Conservation (phyloP, 2,797 vertebrate species). For the Denticeps clupeoides region DNA sequence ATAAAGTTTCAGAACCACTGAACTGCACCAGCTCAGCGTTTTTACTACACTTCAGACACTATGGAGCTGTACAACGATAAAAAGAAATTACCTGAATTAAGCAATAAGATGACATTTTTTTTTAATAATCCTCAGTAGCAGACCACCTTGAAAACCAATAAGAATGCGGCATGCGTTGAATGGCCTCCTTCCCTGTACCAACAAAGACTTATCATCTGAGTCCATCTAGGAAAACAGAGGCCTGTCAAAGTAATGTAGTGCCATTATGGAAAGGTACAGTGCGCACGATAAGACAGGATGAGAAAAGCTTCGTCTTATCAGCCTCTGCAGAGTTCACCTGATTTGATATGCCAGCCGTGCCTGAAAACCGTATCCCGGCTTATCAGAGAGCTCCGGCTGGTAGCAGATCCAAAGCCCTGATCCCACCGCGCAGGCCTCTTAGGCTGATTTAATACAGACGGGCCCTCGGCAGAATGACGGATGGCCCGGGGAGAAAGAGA, state of each 20-base stretch:
- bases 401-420: not conserved
- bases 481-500: constrained; percentile 25
- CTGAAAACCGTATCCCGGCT: constrained; percentile 5
- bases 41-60: no score
- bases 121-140: no score
- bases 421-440: constrained; percentile 16
- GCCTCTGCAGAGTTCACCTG: constrained; percentile 8
- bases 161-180: no score
- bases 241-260: not conserved
- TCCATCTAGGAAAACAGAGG: not conserved
- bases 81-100: no score
- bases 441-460: constrained; percentile 38
- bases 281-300: constrained; percentile 1
- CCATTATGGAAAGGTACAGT: constrained; percentile 10
- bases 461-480: constrained; percentile 19
- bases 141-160: no score
- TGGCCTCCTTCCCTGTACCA: not conserved
- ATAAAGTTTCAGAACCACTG: no score
- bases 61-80: no score
- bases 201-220: not conserved
- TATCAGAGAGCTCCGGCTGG: constrained; percentile 1
- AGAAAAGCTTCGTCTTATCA: constrained; percentile 12
- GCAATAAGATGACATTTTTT: no score
- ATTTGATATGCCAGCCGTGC: not conserved
- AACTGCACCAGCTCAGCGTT: no score